phyloP scores from a whole-genome alignment of 2,113 vertebrate species.

The Gallinago media region DNA sequence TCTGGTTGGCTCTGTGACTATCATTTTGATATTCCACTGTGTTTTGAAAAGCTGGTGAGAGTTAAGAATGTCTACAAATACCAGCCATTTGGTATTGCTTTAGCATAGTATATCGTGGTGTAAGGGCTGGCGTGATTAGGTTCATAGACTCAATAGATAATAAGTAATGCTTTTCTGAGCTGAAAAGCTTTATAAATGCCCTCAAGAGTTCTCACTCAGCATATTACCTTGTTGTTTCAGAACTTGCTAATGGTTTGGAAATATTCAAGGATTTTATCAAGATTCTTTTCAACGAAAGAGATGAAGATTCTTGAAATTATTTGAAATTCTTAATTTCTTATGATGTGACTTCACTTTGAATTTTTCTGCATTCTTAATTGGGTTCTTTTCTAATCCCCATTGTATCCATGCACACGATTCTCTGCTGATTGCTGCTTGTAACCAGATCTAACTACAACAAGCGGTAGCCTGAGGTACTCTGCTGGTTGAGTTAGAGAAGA shows the following conservation, averaged over 20 bases:
- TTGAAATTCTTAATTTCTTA: neutral
- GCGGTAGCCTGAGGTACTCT: neutral
- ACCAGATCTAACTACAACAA: neutral
- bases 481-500: neutral
- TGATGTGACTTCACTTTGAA: neutral
- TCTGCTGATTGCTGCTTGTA: neutral
- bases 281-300: neutral
- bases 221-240: slow-evolving; percentile 76
- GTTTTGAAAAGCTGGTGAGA: slow-evolving; percentile 36
- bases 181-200: neutral
- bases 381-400: rapidly evolving
- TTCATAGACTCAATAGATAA: neutral
- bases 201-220: neutral
- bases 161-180: neutral
- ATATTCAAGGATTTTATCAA: slow-evolving; percentile 59
- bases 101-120: neutral
- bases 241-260: slow-evolving; percentile 75
- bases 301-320: neutral
- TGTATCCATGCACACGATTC: rapidly evolving
- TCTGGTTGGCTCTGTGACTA: neutral
- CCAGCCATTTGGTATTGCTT: neutral
- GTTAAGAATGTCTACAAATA: neutral
- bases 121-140: neutral
- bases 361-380: neutral
- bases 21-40: slow-evolving; percentile 23